A percentile compares a stretch with the other conserved stretches of the same genome.
phyloP scores from a whole-genome alignment of 1,140 invertebrate genomes.

The Drosophila leontia region DNA sequence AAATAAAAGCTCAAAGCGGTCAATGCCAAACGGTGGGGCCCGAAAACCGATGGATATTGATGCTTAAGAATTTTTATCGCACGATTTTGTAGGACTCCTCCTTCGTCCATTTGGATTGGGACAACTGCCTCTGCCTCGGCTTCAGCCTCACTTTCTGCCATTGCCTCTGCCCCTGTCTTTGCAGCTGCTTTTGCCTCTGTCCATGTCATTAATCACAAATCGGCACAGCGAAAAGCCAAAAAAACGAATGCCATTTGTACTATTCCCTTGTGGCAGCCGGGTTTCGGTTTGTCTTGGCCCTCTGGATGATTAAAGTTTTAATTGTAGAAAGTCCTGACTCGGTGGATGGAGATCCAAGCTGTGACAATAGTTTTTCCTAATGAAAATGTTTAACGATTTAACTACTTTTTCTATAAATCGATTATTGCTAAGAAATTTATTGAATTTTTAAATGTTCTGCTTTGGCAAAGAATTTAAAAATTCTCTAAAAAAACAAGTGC shows the following conservation, averaged over 20 bases:
- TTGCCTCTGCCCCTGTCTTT: background rate
- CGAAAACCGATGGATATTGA: constrained; percentile 75
- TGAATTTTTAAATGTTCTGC: background rate
- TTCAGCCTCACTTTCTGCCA: background rate
- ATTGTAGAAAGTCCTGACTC: constrained; percentile 37
- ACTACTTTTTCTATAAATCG: background rate
- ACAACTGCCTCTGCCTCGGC: constrained; percentile 8
- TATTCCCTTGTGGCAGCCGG: constrained; percentile 23
- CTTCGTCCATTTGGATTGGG: constrained; percentile 38
- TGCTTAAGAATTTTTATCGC: constrained; percentile 83
- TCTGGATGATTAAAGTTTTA: constrained; percentile 60
- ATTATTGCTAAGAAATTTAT: background rate
- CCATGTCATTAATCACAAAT: constrained; percentile 78
- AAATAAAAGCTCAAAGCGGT: constrained; percentile 72
- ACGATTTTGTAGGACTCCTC: constrained; percentile 66
- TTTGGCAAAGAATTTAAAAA: too few relatives aligned
- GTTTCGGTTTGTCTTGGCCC: constrained; percentile 21
- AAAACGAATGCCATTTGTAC: constrained; percentile 69
- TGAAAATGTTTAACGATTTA: background rate
- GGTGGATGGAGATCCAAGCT: constrained; percentile 9
- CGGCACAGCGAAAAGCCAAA: constrained; percentile 65
- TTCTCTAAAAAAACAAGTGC: too few relatives aligned
- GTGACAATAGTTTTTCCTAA: background rate
- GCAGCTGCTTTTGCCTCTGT: constrained; percentile 14
- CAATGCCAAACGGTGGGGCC: constrained; percentile 46